Evolutionary conservation across 2,113 vertebrate species (phyloP), one percentile per base, ranked within the genome.

Genomic region (Silurus glanis): DNA sequence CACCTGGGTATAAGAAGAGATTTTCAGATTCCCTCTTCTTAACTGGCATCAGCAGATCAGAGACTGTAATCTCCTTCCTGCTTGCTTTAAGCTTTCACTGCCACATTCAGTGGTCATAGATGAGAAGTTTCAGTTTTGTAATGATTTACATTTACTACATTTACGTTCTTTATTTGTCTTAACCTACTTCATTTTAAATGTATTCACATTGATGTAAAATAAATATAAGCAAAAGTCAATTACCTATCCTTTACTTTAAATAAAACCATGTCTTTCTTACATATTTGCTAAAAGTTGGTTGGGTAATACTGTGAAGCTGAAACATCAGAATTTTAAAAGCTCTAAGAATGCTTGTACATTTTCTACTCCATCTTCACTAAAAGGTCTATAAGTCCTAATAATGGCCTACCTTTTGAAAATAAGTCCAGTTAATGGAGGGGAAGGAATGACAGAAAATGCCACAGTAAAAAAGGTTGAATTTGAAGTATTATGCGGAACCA

Each of bases 81-180:
- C 74, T 75, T n/a, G n/a, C 74, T 72, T 79, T 78, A 28, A 80
- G n/a, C 61, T 72, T 79, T 78, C 62, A 80, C 61, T 55, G 84
- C 69, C 25, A 79, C 62, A 67, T 85, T 88, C 87, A 71, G 66
- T 21, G 84, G 87, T 71, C 83, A 85, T 28, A 72, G 66, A 16
- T 56, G 55, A 28, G 2, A 49, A 14, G 61, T 9, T 56, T 56
- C 55, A 37, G 55, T 13, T 56, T 8, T 56, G 55, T 56, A 13
- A 56, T 56, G 55, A 1, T 56, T 56, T 37, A 37, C 37, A 37
- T 37, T 37, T 37, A 37, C 28, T 37, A 37, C 2, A 37, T 37
- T 37, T 37, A 37, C 37, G 3, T 37, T 37, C 37, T 37, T 37
- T 2, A 37, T 37, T 37, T 3, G 23, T 64, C 21, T n/a, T 64